Base-by-base conservation (phyloP, 2,797 vertebrate genomes). In the Telmatherina bonti region DNA sequence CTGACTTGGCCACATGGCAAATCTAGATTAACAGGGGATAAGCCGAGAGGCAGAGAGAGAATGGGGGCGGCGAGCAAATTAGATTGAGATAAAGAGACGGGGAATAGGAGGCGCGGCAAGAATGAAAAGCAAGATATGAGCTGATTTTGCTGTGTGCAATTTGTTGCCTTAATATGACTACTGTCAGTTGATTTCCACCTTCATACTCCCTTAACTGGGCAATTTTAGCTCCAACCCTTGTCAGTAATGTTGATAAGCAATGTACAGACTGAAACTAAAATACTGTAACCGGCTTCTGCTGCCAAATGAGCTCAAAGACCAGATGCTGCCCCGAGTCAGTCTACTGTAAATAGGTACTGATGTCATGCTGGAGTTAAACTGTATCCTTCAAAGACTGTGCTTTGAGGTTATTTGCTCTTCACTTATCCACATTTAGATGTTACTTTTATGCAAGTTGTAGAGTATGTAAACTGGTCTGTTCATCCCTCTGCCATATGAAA, bases 11-110 rank as follows among this genome's bases (percentile, higher is more conserved):
- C 91, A 89, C 90, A 89, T 88, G 85, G 87, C 85, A 91, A 92
- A 91, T 90, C 86, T 86, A 93, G 92, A 94, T 93, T 93, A 93
- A 83, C 79, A 69, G 77, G 62, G 80, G 86, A 90, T 90, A 88
- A 92, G 72, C 75, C 41, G 72, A 71, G 74, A 70, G 12, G 53
- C 56, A 60, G 74, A 27, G 30, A 49, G 65, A 22, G 54, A 27
- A 67, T 35, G 64, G 49, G 57, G 38, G 27, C 20, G 41, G 7
- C 9, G 70, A 52, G 68, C 71, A 81, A 78, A 83, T 78, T 74
- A 86, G 79, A 82, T 74, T 75, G 71, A 72, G 53, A 80, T 77
- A 85, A 78, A 88, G 57, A 75, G 76, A 70, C 20, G 47, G 45
- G 35, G 33, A 74, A 58, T 29, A 26, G 27, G 56, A 63, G 27